Conservation (phyloP, 2,113 vertebrate genomes). For the Heptranchias perlo region DNA sequence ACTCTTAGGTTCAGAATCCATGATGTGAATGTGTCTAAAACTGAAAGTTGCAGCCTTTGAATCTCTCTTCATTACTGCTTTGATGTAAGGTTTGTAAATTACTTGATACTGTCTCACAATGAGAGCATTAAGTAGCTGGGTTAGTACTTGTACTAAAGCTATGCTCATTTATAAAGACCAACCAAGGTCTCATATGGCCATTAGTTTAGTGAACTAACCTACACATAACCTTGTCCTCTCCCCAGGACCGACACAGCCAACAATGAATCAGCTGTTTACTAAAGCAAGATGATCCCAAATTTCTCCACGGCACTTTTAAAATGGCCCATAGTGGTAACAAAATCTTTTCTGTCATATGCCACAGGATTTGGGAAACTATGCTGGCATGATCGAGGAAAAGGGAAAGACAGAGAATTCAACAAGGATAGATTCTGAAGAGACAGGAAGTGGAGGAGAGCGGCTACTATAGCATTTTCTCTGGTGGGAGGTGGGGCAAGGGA, state of each 20-base stretch:
- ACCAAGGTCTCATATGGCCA: not conserved
- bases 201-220: not conserved
- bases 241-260: not conserved
- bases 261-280: not conserved
- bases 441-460: not conserved
- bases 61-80: not conserved
- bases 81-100: not conserved
- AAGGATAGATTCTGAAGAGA: not conserved
- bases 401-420: not conserved
- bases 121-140: not conserved
- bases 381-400: not conserved
- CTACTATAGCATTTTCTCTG: not conserved
- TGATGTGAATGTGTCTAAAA: not conserved
- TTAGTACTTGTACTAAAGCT: not conserved
- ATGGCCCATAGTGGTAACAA: not conserved
- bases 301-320: not conserved
- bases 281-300: not conserved
- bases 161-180: not conserved
- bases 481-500: not conserved
- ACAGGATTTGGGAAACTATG: not conserved
- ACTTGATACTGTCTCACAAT: not conserved
- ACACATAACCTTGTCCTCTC: too few species aligned
- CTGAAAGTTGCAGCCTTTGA: not conserved
- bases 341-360: not conserved
- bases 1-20: not conserved